These are phyloP conservation scores for Saguinus midas DNA, from an alignment of 2,113 vertebrate genomes.

Conservation along the genomic window DNA sequence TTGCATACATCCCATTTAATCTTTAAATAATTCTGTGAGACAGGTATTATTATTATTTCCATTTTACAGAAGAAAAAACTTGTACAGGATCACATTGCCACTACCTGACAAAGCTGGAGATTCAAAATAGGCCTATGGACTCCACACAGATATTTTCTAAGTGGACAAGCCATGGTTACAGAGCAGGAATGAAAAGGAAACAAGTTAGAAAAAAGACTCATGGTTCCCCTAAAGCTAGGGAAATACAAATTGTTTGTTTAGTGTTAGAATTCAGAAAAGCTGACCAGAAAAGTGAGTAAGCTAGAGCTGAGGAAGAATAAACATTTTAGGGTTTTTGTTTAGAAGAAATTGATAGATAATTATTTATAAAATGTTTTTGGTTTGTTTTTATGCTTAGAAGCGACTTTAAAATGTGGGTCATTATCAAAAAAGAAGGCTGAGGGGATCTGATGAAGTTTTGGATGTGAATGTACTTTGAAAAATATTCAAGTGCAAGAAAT, in stretches of 20 bases:
- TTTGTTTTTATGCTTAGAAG: slow-evolving; percentile 19
- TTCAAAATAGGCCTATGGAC: background rate
- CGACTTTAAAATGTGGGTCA: slow-evolving; percentile 22
- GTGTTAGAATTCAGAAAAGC: background rate
- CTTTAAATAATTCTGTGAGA: background rate
- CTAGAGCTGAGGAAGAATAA: background rate
- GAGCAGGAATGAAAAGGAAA: background rate
- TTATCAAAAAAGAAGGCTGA: slow-evolving; percentile 12
- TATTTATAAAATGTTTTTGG: slow-evolving; percentile 24
- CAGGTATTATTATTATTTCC: background rate
- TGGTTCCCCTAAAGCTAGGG: background rate
- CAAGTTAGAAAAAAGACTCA: background rate
- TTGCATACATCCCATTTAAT: background rate
- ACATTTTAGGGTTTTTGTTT: slow-evolving; percentile 5
- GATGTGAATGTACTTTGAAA: background rate
- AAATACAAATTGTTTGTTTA: background rate
- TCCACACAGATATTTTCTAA: background rate
- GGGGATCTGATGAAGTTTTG: background rate
- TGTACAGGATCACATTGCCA: background rate
- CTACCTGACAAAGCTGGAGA: background rate
- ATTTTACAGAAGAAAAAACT: background rate
- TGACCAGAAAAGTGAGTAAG: background rate
- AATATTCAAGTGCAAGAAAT: background rate
- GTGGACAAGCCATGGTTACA: background rate
- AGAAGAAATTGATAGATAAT: background rate